Percentiles rank a stretch among this genome's conserved stretches.
These are phyloP conservation scores for Lindbergichthys nudifrons DNA, from an alignment of 2,797 vertebrate genomes.

Conservation along the genomic window DNA sequence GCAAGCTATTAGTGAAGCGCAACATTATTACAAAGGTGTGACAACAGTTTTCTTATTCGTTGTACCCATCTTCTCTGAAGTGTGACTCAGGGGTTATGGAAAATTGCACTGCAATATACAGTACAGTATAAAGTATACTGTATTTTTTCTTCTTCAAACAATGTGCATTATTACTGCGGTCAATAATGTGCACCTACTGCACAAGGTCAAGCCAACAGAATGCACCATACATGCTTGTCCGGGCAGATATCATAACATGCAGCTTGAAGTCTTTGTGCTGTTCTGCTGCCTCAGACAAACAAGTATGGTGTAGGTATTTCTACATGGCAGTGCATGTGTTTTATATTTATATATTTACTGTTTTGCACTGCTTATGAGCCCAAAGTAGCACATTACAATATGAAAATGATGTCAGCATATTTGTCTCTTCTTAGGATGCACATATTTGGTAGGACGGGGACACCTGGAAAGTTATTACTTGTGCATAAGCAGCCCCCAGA, in stretches of 20 bases:
- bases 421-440: conserved; percentile 63
- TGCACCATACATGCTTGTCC: conserved; percentile 89
- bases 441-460: conserved; percentile 10
- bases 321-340: conserved; percentile 80
- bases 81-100: conserved; percentile 97
- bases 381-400: conserved; percentile 77
- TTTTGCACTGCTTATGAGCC: conserved; percentile 83
- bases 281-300: conserved; percentile 84
- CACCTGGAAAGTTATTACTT: conserved; percentile 48
- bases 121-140: conserved; percentile 81
- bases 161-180: conserved; percentile 79
- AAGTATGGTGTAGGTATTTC: conserved; percentile 85
- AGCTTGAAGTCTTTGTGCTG: conserved; percentile 86
- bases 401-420: conserved; percentile 76
- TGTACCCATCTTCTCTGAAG: conserved; percentile 90
- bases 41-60: conserved; percentile 58
- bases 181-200: conserved; percentile 83
- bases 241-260: conserved; percentile 78
- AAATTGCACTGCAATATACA: conserved; percentile 91
- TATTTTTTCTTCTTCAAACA: conserved; percentile 84
- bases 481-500: conserved; percentile 59
- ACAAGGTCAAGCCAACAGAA: conserved; percentile 89
- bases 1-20: conserved; percentile 55
- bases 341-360: conserved; percentile 67
- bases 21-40: conserved; percentile 64